Evolutionary conservation across 2,797 vertebrate species (phyloP), one percentile per base, ranked within the genome.

Genomic region (Cygnus olor): DNA sequence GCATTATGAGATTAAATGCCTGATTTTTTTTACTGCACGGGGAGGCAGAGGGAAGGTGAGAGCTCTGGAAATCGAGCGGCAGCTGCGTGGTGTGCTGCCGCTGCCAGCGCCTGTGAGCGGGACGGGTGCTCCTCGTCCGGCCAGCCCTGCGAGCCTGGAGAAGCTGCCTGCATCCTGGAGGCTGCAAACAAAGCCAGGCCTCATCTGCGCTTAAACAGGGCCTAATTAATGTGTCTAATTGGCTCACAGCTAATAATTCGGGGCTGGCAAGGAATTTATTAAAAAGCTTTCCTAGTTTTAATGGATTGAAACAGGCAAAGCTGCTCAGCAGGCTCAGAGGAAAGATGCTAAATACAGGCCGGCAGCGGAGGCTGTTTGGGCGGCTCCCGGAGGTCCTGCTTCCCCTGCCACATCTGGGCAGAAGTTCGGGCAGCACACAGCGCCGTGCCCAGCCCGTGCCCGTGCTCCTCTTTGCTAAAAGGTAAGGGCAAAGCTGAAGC

Each of bases 1-100:
- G 88, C 88, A 84, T 94, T 95, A 94, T 89, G 93, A 96, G 91
- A 94, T 97, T 94, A 91, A 93, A 85, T 90, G 56, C 80, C 92
- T 96, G 78, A 57, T 91, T 94, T 95, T 38, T 38, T 38, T 96
- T 94, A 95, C 94, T 90, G 91, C 91, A 42, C 77, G 65, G 93
- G 83, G 88, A 94, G 83, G 58, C 56, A 76, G 80, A 86, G 53
- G 53, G 70, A 81, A 89, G 82, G 24, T 58, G 72, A 56, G 49
- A 90, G 73, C 45, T 88, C 93, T 93, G 91, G 63, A 91, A 86
- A 91, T 90, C 84, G 95, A 86, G 49, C 1, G 14, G 11, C 58
- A 79, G 20, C 42, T 1, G 0, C 38, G 21, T 11, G 56, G 57
- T 45, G 56, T 73, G 74, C 80, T 89, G 63, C 64, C 74, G 44